Percentiles rank a stretch among this genome's conserved stretches.
phyloP scores from a whole-genome alignment of 2,888 invertebrate genomes.

The Drosophila formosana region DNA sequence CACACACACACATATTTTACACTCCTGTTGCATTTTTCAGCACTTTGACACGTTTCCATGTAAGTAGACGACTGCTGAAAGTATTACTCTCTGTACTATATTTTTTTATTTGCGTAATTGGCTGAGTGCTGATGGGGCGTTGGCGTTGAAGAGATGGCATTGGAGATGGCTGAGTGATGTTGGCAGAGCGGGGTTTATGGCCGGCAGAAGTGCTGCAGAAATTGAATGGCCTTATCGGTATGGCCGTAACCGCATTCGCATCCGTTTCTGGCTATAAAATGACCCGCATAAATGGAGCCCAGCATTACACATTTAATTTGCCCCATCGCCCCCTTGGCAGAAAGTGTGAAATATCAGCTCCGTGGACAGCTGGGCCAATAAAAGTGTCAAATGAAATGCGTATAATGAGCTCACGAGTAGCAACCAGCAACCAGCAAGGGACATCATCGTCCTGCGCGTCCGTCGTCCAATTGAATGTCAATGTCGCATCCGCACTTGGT shows the following conservation, averaged over 20 bases:
- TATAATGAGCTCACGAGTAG: constrained; percentile 62
- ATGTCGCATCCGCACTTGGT: constrained; percentile 50
- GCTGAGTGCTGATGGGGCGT: constrained; percentile 63
- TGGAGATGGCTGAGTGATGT: constrained; percentile 58
- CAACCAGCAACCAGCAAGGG: not conserved
- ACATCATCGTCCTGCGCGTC: constrained; percentile 12
- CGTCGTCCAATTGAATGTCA: constrained; percentile 66
- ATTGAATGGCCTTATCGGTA: constrained; percentile 74
- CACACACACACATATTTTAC: constrained; percentile 2
- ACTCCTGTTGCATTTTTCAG: constrained; percentile 63
- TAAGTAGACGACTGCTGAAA: constrained; percentile 39
- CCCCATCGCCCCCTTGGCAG: constrained; percentile 4
- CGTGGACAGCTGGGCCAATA: constrained; percentile 69
- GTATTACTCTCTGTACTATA: constrained; percentile 2
- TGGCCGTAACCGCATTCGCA: constrained; percentile 49
- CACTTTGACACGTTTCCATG: constrained; percentile 80
- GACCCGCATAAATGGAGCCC: constrained; percentile 71
- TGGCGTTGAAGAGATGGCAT: not conserved
- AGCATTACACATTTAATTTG: constrained; percentile 66
- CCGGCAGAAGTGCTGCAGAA: constrained; percentile 51
- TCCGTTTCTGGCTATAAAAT: constrained; percentile 75
- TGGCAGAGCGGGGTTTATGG: constrained; percentile 63
- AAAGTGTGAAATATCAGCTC: constrained; percentile 65
- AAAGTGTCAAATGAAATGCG: constrained; percentile 78
- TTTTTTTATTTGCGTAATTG: constrained; percentile 75